Evolutionary conservation across 2,797 vertebrate species (phyloP).

Genomic region (Fundulus diaphanus): DNA sequence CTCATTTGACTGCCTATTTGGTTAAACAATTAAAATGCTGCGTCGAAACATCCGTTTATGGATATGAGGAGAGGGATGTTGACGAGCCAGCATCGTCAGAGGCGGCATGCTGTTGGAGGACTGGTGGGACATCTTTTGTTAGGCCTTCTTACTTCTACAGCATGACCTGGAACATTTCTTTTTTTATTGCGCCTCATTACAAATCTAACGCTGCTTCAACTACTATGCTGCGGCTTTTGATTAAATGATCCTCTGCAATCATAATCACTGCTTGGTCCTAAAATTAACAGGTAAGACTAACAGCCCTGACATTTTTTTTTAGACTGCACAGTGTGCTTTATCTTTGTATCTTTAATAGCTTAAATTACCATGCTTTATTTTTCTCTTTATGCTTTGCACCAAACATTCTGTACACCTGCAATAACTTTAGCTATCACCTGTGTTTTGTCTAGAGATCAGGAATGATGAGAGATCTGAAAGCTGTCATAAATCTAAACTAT

Average conservation of each 20-base stretch:
- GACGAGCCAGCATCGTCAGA: conserved; percentile 52
- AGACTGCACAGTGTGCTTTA: conserved; percentile 13
- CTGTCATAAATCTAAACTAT: conserved; percentile 59
- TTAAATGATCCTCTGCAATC: neutral
- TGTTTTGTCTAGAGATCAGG: conserved; percentile 64
- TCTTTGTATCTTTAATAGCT: conserved; percentile 43
- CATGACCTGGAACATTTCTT: neutral
- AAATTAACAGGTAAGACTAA: conserved; percentile 16
- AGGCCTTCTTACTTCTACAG: conserved; percentile 1
- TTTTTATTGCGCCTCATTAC: conserved; percentile 5
- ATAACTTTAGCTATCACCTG: conserved; percentile 54
- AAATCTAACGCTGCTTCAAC: neutral
- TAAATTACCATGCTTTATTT: conserved; percentile 37
- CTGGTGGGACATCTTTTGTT: conserved; percentile 29
- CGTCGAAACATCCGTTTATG: conserved; percentile 77
- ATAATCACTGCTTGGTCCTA: conserved; percentile 12
- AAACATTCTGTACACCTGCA: conserved; percentile 55
- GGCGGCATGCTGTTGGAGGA: conserved; percentile 35
- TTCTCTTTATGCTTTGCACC: conserved; percentile 21
- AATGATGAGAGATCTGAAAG: conserved; percentile 67
- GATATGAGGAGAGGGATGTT: conserved; percentile 69
- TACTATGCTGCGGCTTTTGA: neutral
- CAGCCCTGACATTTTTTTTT: conserved; percentile 32
- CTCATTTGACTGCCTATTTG: conserved; percentile 97
- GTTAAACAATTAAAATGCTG: conserved; percentile 80